Percentiles rank a stretch among this genome's conserved stretches.
These are phyloP conservation scores for Aplochiton taeniatus DNA, from an alignment of 2,797 vertebrate species.

Conservation along the genomic window DNA sequence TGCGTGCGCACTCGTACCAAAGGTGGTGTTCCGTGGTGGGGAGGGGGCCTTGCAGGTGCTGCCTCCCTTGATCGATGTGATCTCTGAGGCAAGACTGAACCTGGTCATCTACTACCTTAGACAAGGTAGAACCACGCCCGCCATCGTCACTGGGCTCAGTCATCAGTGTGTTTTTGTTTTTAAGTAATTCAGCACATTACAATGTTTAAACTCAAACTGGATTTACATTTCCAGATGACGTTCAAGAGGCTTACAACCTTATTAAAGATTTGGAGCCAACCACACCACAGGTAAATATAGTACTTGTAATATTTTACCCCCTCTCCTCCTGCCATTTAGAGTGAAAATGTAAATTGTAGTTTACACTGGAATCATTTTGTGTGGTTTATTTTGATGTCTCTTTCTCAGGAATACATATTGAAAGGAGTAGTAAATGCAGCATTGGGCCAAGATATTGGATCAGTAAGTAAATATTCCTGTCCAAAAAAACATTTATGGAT, in stretches of 20 bases:
- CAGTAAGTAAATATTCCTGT: constrained; percentile 78
- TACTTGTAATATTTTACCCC: neutral
- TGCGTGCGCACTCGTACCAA: too few relatives aligned
- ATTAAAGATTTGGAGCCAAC: constrained; percentile 93
- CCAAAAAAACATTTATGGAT: neutral
- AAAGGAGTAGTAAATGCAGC: constrained; percentile 97
- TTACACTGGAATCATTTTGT: neutral
- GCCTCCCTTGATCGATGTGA: constrained; percentile 94
- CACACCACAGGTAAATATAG: constrained; percentile 84
- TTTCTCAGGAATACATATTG: constrained; percentile 89
- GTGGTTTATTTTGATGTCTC: neutral
- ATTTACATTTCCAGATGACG: constrained; percentile 80
- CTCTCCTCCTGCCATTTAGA: neutral
- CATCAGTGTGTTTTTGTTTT: neutral
- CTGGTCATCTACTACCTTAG: constrained; percentile 97
- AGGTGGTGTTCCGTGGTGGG: constrained; percentile 97
- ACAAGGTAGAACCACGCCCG: constrained; percentile 79
- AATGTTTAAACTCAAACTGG: neutral
- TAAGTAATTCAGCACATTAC: neutral
- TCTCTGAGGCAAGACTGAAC: constrained; percentile 95
- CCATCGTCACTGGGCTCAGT: too few relatives aligned
- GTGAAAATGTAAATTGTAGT: too few relatives aligned
- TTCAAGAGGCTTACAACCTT: constrained; percentile 95
- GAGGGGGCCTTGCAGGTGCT: constrained; percentile 92
- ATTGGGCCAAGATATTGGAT: constrained; percentile 91